Evolutionary conservation across 2,113 vertebrate genomes (phyloP).

Genomic region (Microtus montanus): DNA sequence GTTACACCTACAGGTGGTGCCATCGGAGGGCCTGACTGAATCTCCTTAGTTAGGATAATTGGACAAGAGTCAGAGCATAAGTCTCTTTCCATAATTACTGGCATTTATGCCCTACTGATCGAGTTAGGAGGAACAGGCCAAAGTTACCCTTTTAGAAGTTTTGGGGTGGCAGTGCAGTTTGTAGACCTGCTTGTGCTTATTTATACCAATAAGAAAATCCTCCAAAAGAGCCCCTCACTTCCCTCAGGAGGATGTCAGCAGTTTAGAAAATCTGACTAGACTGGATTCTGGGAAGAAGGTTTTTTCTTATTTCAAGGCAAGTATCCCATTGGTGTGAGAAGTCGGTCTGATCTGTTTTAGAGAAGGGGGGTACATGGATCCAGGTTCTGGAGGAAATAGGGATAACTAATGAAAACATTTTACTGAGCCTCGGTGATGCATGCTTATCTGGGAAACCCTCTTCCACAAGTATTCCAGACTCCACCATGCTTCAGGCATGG

Average conservation of each 20-base stretch:
- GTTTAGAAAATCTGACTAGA: constrained; percentile 65
- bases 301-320: constrained; percentile 68
- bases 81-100: constrained; percentile 18
- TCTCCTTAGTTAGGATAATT: constrained; percentile 40
- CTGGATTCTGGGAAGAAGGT: constrained; percentile 77
- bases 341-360: constrained; percentile 71
- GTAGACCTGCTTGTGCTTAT: constrained; percentile 72
- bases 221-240: constrained; percentile 13
- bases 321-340: constrained; percentile 74
- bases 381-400: constrained; percentile 48
- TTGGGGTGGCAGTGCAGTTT: constrained; percentile 73
- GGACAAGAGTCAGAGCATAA: constrained; percentile 42
- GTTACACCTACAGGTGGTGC: constrained; percentile 34
- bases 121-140: constrained; percentile 62
- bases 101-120: background rate
- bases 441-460: constrained; percentile 82
- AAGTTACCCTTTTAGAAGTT: constrained; percentile 75
- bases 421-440: constrained; percentile 81
- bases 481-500: constrained; percentile 82
- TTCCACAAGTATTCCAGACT: constrained; percentile 81
- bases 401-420: constrained; percentile 76
- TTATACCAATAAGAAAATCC: constrained; percentile 82
- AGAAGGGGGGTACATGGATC: constrained; percentile 74
- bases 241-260: constrained; percentile 63
- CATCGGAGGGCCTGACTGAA: constrained; percentile 35